Percentiles rank a stretch among this genome's conserved stretches.
These are phyloP conservation scores for Parotia lawesii DNA, from an alignment of 2,113 vertebrate genomes.

Conservation along the genomic window DNA sequence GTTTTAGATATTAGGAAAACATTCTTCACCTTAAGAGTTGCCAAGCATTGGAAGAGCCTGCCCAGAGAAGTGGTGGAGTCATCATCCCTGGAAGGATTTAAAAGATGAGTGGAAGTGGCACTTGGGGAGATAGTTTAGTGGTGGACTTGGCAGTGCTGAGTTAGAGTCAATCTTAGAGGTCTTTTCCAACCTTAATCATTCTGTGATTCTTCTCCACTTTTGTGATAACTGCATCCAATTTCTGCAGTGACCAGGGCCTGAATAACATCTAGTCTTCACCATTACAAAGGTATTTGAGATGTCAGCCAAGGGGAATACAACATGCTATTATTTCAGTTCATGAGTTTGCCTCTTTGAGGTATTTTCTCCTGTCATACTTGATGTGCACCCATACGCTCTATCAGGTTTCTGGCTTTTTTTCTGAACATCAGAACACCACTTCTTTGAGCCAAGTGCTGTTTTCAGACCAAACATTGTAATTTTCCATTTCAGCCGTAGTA, in stretches of 20 bases:
- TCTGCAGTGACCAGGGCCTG: neutral
- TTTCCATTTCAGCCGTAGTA: neutral
- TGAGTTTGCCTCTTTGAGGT: neutral
- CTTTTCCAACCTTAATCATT: neutral
- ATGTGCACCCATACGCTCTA: accelerated
- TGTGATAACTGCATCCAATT: neutral
- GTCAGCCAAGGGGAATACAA: neutral
- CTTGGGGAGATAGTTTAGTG: neutral
- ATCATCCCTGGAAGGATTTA: neutral
- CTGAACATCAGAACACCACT: neutral
- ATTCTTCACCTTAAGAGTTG: neutral
- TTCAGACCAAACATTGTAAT: neutral
- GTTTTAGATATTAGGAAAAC: neutral
- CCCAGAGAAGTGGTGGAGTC: neutral
- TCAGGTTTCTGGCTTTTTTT: neutral
- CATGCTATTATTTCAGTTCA: neutral
- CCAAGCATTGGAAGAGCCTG: neutral
- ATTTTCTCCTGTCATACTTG: neutral
- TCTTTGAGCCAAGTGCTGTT: neutral
- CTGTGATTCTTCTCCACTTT: neutral
- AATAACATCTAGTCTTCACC: neutral
- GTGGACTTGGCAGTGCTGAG: neutral
- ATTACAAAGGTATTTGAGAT: neutral
- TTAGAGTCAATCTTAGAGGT: neutral
- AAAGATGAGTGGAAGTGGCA: neutral